Percentiles rank a stretch among this genome's conserved stretches.
Evolutionary conservation across 2,888 invertebrate species (phyloP).

Genomic region (Drosophila koepferae): DNA sequence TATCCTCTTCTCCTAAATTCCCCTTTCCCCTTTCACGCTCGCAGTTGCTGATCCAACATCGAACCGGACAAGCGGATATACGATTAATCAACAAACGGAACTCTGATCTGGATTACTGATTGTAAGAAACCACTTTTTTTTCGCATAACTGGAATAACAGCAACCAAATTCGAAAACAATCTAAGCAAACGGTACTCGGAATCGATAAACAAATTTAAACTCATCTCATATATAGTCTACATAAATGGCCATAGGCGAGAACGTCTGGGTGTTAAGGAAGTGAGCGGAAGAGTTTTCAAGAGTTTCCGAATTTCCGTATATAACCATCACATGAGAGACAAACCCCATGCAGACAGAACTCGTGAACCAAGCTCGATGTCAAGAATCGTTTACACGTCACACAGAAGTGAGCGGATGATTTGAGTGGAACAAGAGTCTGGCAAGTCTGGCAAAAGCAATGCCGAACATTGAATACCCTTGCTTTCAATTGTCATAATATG

Average conservation of each 20-base stretch:
- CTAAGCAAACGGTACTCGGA: slow-evolving; percentile 37
- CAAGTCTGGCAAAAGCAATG: background rate
- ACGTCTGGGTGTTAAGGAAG: slow-evolving; percentile 45
- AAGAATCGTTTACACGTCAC: slow-evolving; percentile 25
- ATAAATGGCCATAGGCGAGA: background rate
- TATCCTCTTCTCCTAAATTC: too few species aligned
- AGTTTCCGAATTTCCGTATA: slow-evolving; percentile 67
- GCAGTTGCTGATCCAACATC: background rate
- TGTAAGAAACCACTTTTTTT: slow-evolving; percentile 58
- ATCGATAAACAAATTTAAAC: background rate
- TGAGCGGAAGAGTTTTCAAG: slow-evolving; percentile 35
- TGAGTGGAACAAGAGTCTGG: background rate
- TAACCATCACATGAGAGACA: slow-evolving; percentile 25
- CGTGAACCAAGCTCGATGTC: slow-evolving; percentile 6
- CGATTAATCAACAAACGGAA: slow-evolving; percentile 60
- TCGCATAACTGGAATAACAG: slow-evolving; percentile 49
- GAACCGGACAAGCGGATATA: slow-evolving; percentile 39
- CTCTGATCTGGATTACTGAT: slow-evolving; percentile 40
- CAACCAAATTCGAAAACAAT: slow-evolving; percentile 33
- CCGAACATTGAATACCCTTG: slow-evolving; percentile 15
- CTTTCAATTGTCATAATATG: background rate
- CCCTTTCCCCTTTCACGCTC: background rate
- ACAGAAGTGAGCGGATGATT: slow-evolving; percentile 33
- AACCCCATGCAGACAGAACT: slow-evolving; percentile 34
- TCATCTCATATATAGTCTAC: background rate